phyloP scores from a whole-genome alignment of 1,140 invertebrate genomes.

The Cryptotermes secundus region DNA sequence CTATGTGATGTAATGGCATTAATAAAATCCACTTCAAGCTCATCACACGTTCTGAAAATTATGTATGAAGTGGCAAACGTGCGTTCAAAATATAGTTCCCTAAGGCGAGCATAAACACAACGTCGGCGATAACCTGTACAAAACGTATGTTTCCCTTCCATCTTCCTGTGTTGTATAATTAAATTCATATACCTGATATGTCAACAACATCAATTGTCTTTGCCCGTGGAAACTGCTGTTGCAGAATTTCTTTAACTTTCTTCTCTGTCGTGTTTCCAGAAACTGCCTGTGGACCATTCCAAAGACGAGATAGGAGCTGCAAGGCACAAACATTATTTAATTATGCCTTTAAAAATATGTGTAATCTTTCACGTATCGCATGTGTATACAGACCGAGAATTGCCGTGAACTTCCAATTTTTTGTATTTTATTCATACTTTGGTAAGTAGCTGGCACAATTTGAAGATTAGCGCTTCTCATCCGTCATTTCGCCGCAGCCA shows the following conservation, averaged over 20 bases:
- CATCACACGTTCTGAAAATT: too few relatives aligned
- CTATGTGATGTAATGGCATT: too few relatives aligned
- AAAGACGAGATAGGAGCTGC: slow-evolving; percentile 27
- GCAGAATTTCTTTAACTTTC: slow-evolving; percentile 52
- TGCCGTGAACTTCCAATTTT: neutral
- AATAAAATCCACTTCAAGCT: too few relatives aligned
- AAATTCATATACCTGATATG: slow-evolving; percentile 57
- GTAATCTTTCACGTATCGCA: neutral
- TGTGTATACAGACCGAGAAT: neutral
- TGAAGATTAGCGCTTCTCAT: neutral
- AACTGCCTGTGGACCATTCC: slow-evolving; percentile 22
- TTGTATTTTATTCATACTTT: neutral
- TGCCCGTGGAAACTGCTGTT: slow-evolving; percentile 62
- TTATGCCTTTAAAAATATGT: neutral
- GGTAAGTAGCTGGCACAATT: neutral
- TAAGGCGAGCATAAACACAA: too few relatives aligned
- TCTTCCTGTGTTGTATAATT: too few relatives aligned
- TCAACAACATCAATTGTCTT: slow-evolving; percentile 67
- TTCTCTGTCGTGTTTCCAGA: slow-evolving; percentile 40
- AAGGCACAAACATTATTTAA: neutral
- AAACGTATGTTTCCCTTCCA: too few relatives aligned
- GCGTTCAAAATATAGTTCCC: too few relatives aligned
- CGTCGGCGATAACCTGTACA: too few relatives aligned
- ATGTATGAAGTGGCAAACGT: too few relatives aligned
- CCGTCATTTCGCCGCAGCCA: neutral